Evolutionary conservation across 2,797 vertebrate genomes (phyloP).

Genomic region (Somateria mollissima): DNA sequence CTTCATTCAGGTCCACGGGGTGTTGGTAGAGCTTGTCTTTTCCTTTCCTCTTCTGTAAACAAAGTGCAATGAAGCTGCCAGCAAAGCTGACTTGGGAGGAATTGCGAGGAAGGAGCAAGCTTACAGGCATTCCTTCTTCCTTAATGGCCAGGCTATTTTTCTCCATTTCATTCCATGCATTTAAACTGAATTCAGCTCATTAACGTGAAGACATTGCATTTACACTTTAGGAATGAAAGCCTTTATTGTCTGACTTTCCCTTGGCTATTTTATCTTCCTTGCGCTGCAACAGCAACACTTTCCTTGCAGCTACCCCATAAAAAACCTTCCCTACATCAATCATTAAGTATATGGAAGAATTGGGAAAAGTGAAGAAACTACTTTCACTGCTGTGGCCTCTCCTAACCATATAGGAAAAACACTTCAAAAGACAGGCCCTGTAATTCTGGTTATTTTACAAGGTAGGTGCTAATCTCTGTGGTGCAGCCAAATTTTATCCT

Average conservation of each 20-base stretch:
- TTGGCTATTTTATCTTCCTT: background rate
- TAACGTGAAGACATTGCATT: background rate
- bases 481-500: background rate
- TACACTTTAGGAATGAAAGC: background rate
- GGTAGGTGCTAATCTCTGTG: background rate
- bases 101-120: background rate
- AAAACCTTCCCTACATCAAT: background rate
- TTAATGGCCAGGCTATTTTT: background rate
- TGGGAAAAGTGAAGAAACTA: background rate
- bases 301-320: background rate
- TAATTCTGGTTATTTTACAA: background rate
- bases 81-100: background rate
- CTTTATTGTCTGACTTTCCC: background rate
- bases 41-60: background rate
- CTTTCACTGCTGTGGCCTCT: background rate
- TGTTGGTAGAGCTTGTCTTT: background rate
- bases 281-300: background rate
- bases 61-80: background rate
- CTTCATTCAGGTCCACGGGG: background rate
- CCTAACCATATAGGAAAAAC: background rate
- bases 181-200: background rate
- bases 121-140: background rate
- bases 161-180: background rate
- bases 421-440: background rate
- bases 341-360: background rate